These are phyloP conservation scores for Dorcus hopei DNA, from an alignment of 2,888 invertebrate genomes.

Conservation along the genomic window DNA sequence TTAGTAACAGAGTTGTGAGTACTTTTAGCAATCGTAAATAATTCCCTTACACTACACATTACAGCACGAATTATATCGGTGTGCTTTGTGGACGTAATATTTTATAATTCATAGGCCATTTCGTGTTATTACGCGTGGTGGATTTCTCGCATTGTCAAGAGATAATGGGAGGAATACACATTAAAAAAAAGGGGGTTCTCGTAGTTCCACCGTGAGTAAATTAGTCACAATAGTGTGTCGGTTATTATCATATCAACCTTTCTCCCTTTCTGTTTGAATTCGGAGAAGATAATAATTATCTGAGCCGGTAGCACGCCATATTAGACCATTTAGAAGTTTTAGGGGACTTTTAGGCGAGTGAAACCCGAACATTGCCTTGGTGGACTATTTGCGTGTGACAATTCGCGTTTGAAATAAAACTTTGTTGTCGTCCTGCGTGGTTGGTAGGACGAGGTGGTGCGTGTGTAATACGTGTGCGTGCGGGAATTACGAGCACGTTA, in stretches of 20 bases:
- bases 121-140: not conserved
- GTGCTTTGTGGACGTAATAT: not conserved
- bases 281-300: not conserved
- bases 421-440: slow-evolving; percentile 4
- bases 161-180: too few species aligned
- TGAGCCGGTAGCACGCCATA: not conserved
- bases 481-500: slow-evolving; percentile 6
- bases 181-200: too few species aligned
- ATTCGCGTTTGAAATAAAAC: slow-evolving; percentile 6
- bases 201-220: not conserved
- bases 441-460: not conserved
- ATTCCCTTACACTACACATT: slow-evolving; percentile 33
- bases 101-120: not conserved
- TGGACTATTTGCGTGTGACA: slow-evolving; percentile 12
- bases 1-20: slow-evolving; percentile 40
- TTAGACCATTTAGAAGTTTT: too few species aligned
- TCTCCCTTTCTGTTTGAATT: not conserved
- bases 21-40: slow-evolving; percentile 40
- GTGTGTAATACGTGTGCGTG: slow-evolving; percentile 4
- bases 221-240: not conserved
- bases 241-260: not conserved
- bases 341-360: too few species aligned
- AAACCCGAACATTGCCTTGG: too few species aligned
- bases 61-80: slow-evolving; percentile 11
- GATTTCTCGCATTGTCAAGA: not conserved